Evolutionary conservation across 1,140 invertebrate species (phyloP), one percentile per base, ranked within the genome.

Genomic region (Trachelipus rathkii): DNA sequence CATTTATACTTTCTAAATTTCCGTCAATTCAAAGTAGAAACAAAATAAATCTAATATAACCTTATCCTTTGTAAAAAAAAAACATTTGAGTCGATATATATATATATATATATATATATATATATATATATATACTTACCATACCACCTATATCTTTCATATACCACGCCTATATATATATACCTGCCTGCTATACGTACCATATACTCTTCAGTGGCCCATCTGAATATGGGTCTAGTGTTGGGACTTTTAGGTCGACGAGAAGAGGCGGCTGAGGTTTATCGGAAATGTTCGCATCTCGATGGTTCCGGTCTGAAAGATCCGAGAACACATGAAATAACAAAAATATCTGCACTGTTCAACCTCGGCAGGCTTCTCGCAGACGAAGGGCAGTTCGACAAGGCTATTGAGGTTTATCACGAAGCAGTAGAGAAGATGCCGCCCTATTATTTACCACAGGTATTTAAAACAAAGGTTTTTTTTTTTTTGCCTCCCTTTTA

Each of bases 211-310:
- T 33, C 89, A 97, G 95, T 97, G 89, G 96, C 96, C 60, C 95
- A 98, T 86, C 90, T 98, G 76, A 98, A 97, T 84, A 88, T 97
- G 82, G 96, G 95, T 0, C 91, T 95, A 78, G 91, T 95, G 24
- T 87, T 96, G 78, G 91, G 93, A 79, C 89, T 92, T 10, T 87
- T 93, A 71, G 95, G 94, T 11, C 87, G 92, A 69, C 89, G 90
- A 79, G 89, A 91, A 70, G 94, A 96, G 83, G 96, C 95, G 11
- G 91, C 91, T 46, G 89, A 91, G 79, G 90, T 94, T 68, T 90
- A 97, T 71, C 87, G 90, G 33, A 89, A 92, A 72, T 96, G 94
- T 80, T 90, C 93, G 9, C 89, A 90, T 45, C 87, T 97, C 45
- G 94, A 96, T 82, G 94, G 94, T 0, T 89, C 91, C 2, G 91